Evolutionary conservation across 2,888 invertebrate genomes (phyloP), one percentile per base, ranked within the genome.

Genomic region (Heteromurus nitidus): DNA sequence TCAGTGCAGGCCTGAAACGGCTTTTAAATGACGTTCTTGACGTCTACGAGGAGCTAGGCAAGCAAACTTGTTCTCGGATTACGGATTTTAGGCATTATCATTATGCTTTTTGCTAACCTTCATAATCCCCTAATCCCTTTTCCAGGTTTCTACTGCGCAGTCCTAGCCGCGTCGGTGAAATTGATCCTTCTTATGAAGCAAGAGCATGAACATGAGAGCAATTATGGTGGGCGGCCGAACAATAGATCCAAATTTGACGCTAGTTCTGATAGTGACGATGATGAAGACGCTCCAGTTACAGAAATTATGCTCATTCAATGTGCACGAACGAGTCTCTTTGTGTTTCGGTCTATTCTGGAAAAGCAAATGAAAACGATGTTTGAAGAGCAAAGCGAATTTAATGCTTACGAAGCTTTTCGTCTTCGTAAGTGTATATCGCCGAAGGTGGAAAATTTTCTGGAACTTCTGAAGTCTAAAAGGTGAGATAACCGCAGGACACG

Each of bases 311-410:
- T 31, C 77, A 3, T 92, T 93, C 0, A 90, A 92, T 18, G 94
- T 94, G 90, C 88, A 96, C 0, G 85, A 90, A 3, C 88, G 91
- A 53, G 36, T 36, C 13, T 36, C 7, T 13, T 88, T 96, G 42
- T 88, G 96, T 1, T 50, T 5, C 11, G 5, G 5, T 11, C n/a
- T 9, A n/a, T 50, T 50, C 5, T 50, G 53, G n/a, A 50, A 50
- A 5, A 5, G 5, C 5, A n/a, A 50, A n/a, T 50, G 20, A n/a
- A n/a, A 50, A 18, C 5, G n/a, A n/a, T 9, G 20, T 50, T 50
- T 50, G 7, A 50, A n/a, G 5, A 50, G n/a, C 53, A n/a, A 50
- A n/a, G 5, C 7, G 5, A 50, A n/a, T n/a, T n/a, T n/a, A n/a
- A n/a, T n/a, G n/a, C n/a, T n/a, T n/a, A n/a, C n/a, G n/a, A n/a